Evolutionary conservation across 1,140 invertebrate genomes (phyloP), one percentile per base, ranked within the genome.

Genomic region (Acyrthosiphon pisum): DNA sequence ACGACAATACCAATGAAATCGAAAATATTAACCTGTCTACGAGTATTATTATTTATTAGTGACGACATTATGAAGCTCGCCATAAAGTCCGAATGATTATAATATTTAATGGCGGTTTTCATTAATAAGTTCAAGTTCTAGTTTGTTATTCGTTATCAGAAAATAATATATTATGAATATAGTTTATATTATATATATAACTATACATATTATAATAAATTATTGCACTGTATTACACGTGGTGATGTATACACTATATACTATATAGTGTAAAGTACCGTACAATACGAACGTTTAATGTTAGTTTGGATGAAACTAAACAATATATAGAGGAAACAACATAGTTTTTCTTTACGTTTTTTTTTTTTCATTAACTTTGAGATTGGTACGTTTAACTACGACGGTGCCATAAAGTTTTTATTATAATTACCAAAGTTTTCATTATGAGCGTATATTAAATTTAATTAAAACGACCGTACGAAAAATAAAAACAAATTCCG

Each of bases 401-500:
- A 11, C 26, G 84, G 41, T 30, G 9, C 37, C 6, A 86, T 86
- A 86, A 86, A 86, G 14, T 86, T 86, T 46, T 86, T 46, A 86
- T 86, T 86, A 86, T 46, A 86, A 86, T 86, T 46, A 86, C 41
- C 26, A 14, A 86, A 86, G 84, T 86, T 86, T 86, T 86, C 14
- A 86, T 44, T 44, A 46, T 46, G 41, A 46, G 2, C 26, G 41
- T 41, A 11, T 44, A 84, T 86, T 41, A 46, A 86, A 46, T 86
- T 86, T 44, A 86, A 46, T 86, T 30, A 86, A 86, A 86, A 46
- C 44, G 41, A 30, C 84, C 4, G n/a, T 76, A 76, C 30, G 6
- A 30, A 30, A 86, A 86, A 46, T 18, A 46, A 46, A 26, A 86
- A 86, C 41, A 86, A 86, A 86, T 44, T 84, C 22, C 41, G 83